Evolutionary conservation across 2,113 vertebrate genomes (phyloP), one percentile per base, ranked within the genome.

Genomic region (Trachemys scripta): DNA sequence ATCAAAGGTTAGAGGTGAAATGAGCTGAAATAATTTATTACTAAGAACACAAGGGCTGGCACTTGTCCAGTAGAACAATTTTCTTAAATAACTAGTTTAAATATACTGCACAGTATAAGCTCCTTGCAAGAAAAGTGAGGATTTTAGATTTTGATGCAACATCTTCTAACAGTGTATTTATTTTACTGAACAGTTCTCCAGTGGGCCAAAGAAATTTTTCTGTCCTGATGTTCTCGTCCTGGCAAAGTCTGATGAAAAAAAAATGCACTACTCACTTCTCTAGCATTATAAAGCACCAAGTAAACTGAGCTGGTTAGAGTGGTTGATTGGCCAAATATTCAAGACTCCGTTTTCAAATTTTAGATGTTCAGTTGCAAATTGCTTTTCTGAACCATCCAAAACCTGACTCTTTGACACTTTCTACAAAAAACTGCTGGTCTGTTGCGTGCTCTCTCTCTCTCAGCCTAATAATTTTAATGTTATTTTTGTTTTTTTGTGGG

Each of bases 1-100:
- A 97, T 97, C 96, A 97, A 97, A 97, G 96, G 92, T 92, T 94
- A 88, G 92, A 97, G 93, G 96, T 96, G 92, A 96, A 97, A 96
- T 1, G 87, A 96, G 94, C 94, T 90, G 88, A 96, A 96, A 94
- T 96, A 91, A 80, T 97, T 97, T 97, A 97, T 91, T 95, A 89
- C 93, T 91, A 82, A 91, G 88, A 95, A 84, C 90, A 91, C 81
- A 95, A 93, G 89, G 35, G n/a, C 90, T 97, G 96, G 96, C 91
- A 96, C 59, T 54, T 57, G 6, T 88, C 95, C 96, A 97, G 83
- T 11, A 56, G 84, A 96, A 94, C 62, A 45, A 85, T 90, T 96
- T 96, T 86, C 86, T 95, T 90, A 96, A 95, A 95, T 88, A 93
- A 93, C 84, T 47, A 45, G 93, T 94, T 97, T 96, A 96, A 95